Conservation (phyloP, 2,797 vertebrate species). For the Anas acuta region DNA sequence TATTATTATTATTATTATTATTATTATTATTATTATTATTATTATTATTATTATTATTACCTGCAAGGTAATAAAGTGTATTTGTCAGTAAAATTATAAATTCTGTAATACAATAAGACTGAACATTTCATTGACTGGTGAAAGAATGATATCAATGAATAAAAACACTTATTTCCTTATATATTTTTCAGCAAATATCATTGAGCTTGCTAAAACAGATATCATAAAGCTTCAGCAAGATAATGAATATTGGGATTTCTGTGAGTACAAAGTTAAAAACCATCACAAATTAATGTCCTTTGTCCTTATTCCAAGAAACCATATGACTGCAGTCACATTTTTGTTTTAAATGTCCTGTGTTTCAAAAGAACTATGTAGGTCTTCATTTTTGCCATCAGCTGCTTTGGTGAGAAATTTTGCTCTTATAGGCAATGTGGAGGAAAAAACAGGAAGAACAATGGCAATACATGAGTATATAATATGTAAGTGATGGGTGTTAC, state of each 20-base stretch:
- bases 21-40: background rate
- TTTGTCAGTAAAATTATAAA: background rate
- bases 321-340: background rate
- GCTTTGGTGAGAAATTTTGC: background rate
- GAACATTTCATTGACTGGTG: background rate
- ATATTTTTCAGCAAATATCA: background rate
- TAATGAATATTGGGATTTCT: background rate
- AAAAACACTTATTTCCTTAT: background rate
- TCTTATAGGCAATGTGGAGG: background rate
- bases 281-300: background rate
- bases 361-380: background rate
- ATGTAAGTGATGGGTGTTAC: rapidly evolving
- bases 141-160: background rate
- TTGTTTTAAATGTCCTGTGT: background rate
- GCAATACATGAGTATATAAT: background rate
- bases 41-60: background rate
- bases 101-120: background rate
- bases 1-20: background rate
- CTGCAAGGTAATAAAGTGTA: background rate
- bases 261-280: background rate
- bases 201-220: background rate
- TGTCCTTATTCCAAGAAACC: background rate
- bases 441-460: background rate
- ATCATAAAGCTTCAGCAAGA: background rate
- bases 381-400: background rate